A percentile compares a stretch with the other conserved stretches of the same genome.
phyloP scores from a whole-genome alignment of 2,113 vertebrate species.

The Macquaria ambigua region DNA sequence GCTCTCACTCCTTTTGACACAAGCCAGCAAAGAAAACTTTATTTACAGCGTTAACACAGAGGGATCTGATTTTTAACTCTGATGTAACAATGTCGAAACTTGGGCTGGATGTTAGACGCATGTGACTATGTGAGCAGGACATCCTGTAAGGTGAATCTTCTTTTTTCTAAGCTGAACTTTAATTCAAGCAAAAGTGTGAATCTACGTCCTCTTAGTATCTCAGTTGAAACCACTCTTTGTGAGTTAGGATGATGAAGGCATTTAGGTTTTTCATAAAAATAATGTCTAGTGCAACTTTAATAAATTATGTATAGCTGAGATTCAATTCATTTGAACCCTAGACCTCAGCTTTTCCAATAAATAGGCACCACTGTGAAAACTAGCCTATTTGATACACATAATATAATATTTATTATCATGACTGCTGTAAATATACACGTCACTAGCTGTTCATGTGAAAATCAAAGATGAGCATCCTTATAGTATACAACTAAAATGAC shows the following conservation, averaged over 20 bases:
- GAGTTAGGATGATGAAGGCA: background rate
- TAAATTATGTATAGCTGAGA: background rate
- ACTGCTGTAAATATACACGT: background rate
- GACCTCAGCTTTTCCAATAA: background rate
- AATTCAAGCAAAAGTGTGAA: background rate
- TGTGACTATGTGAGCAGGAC: background rate
- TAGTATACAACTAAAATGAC: background rate
- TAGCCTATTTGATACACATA: background rate
- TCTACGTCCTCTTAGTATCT: background rate
- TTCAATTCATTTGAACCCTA: background rate
- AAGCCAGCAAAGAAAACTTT: background rate
- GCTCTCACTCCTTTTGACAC: background rate
- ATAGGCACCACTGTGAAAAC: background rate
- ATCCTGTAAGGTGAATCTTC: background rate
- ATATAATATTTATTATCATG: background rate
- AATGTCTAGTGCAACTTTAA: too few relatives aligned
- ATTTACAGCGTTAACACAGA: background rate
- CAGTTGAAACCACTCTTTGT: background rate
- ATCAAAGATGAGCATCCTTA: background rate
- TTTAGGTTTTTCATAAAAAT: background rate
- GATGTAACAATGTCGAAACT: conserved; percentile 9
- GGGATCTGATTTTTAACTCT: conserved; percentile 4
- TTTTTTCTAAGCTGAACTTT: background rate
- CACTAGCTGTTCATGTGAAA: background rate
- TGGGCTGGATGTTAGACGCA: background rate